Conservation (phyloP, 2,888 invertebrate species). For the Drosophila atroscutellata region DNA sequence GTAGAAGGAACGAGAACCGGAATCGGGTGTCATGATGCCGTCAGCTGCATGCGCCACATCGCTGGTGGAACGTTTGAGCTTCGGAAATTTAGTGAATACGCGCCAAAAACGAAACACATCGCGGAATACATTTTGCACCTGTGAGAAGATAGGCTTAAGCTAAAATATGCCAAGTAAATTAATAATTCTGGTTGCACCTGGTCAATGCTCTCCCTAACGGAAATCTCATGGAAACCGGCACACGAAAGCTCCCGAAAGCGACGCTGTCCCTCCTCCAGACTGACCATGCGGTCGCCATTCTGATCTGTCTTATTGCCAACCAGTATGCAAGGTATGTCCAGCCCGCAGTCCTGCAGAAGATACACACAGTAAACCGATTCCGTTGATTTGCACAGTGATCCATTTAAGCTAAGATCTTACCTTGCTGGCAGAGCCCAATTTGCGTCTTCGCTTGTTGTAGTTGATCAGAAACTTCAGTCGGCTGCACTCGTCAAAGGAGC, state of each 20-base stretch:
- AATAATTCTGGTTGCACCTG: slow-evolving; percentile 86
- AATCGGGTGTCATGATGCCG: slow-evolving; percentile 86
- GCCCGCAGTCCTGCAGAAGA: slow-evolving; percentile 86
- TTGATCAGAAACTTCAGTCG: slow-evolving; percentile 93
- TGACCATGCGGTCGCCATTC: slow-evolving; percentile 92
- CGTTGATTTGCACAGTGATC: background rate
- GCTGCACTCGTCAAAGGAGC: slow-evolving; percentile 94
- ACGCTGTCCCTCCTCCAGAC: slow-evolving; percentile 90
- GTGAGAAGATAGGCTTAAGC: slow-evolving; percentile 29
- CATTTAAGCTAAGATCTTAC: slow-evolving; percentile 80
- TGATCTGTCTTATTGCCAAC: slow-evolving; percentile 94
- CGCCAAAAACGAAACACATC: slow-evolving; percentile 91
- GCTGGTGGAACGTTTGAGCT: slow-evolving; percentile 87
- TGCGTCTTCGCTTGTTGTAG: slow-evolving; percentile 90
- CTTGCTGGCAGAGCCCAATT: slow-evolving; percentile 87
- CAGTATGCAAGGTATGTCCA: slow-evolving; percentile 91
- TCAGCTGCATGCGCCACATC: slow-evolving; percentile 86
- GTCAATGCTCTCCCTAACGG: slow-evolving; percentile 92
- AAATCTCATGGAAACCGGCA: slow-evolving; percentile 93
- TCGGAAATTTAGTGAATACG: slow-evolving; percentile 89
- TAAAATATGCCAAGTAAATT: slow-evolving; percentile 3
- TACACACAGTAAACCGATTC: background rate
- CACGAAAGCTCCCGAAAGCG: slow-evolving; percentile 92
- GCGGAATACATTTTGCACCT: slow-evolving; percentile 92
- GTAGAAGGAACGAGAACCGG: slow-evolving; percentile 84